Percentiles rank a stretch among this genome's conserved stretches.
These are phyloP conservation scores for Drosophila nasuta DNA, from an alignment of 1,140 invertebrate species.

Conservation along the genomic window DNA sequence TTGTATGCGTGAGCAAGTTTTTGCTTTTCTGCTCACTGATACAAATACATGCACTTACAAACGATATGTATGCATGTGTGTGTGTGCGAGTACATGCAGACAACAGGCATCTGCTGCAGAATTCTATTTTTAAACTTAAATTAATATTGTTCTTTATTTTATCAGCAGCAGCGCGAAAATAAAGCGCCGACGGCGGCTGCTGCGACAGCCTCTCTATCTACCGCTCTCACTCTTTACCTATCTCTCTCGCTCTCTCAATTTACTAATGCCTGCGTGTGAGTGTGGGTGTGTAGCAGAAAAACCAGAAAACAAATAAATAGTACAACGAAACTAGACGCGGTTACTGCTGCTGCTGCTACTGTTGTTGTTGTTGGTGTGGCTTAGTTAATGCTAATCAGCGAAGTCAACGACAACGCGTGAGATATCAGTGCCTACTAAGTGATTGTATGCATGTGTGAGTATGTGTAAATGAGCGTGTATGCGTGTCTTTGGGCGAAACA, in stretches of 20 bases:
- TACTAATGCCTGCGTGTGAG: constrained; percentile 17
- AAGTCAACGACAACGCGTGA: constrained; percentile 60
- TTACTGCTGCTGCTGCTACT: constrained; percentile 35
- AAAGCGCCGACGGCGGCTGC: constrained; percentile 68
- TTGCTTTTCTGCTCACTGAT: constrained; percentile 33
- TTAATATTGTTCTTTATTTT: constrained; percentile 84
- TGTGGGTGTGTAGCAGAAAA: constrained; percentile 50
- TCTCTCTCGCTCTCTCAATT: constrained; percentile 15
- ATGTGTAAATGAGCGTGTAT: constrained; percentile 6
- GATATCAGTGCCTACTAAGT: constrained; percentile 52
- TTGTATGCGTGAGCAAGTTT: constrained; percentile 56
- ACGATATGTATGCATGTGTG: constrained; percentile 10
- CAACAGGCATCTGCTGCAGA: constrained; percentile 76
- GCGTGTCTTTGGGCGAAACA: constrained; percentile 32
- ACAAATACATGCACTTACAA: constrained; percentile 7
- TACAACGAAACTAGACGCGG: constrained; percentile 72
- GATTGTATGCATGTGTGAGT: constrained; percentile 4
- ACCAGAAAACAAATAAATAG: constrained; percentile 80
- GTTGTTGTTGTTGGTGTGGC: constrained; percentile 43
- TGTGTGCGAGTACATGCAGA: constrained; percentile 53
- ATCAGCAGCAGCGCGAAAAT: constrained; percentile 78
- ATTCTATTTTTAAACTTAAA: constrained; percentile 83
- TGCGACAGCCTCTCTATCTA: constrained; percentile 44
- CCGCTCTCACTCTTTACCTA: neutral
- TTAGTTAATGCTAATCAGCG: constrained; percentile 61